Evolutionary conservation across 1,140 invertebrate species (phyloP), one percentile per base, ranked within the genome.

Genomic region (Psilanteris sp.): DNA sequence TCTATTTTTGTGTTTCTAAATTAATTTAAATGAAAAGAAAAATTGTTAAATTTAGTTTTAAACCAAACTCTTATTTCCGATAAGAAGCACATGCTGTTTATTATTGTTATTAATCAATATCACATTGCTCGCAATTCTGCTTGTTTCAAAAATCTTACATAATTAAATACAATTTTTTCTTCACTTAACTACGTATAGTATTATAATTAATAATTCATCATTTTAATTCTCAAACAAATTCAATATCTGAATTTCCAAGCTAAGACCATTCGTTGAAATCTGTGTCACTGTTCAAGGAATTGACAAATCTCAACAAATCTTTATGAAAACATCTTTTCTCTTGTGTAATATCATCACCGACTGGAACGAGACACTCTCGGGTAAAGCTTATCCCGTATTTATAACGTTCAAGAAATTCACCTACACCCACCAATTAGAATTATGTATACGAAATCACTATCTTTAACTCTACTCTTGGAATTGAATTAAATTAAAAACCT

Each of bases 271-370:
- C 14, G 24, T 48, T 62, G 20, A 64, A 55, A 72, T 64, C 41
- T 72, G 41, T 64, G 68, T 62, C 57, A 50, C 57, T 34, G 37
- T 52, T 52, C 36, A 46, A 46, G 31, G 36, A 66, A 66, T 52
- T 52, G 27, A 74, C 52, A 74, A 74, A 59, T 66, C 44, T 27
- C 32, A 62, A 54, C 62, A 68, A 75, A 75, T 44, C 55, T 75
- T 75, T 68, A 36, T 55, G 48, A 62, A 57, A 75, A 64, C 50
- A 59, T 70, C 44, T 20, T 34, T 14, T 24, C 8, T 55, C 52
- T 73, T 73, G 57, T 43, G 64, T 64, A 68, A 75, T 57, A 34
- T 39, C 24, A 54, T 75, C 48, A 64, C 44, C 36, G 72, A 55
- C 34, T 16, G 52, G 36, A 73, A 34, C 4, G 18, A 37, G 31